Conservation (phyloP, 2,888 invertebrate species). For the Lysandra coridon region DNA sequence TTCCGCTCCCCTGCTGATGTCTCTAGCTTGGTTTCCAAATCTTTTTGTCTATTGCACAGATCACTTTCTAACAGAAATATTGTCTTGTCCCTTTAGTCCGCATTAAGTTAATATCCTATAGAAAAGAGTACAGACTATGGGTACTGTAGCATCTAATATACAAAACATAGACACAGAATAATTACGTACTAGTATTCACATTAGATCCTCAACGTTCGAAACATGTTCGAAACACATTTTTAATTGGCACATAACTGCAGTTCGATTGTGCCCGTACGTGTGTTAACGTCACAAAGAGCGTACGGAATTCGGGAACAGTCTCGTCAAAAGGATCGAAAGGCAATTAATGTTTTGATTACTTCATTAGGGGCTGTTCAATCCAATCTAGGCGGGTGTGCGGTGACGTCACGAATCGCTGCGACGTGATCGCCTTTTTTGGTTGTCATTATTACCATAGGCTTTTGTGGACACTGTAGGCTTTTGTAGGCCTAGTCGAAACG, state of each 20-base stretch:
- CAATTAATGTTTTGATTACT: constrained; percentile 21
- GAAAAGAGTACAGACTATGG: too few relatives aligned
- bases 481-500: too few relatives aligned
- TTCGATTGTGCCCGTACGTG: constrained; percentile 9
- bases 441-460: too few relatives aligned
- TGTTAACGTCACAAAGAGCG: constrained; percentile 18
- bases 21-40: too few relatives aligned
- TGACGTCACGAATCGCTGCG: constrained; percentile 11
- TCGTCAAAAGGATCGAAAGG: constrained; percentile 25
- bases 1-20: too few relatives aligned
- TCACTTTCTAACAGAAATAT: too few relatives aligned
- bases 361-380: constrained; percentile 18
- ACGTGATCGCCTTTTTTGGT: not conserved
- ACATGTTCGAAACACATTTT: constrained; percentile 1
- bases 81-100: too few relatives aligned
- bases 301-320: constrained; percentile 17
- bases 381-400: not conserved
- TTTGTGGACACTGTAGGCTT: too few relatives aligned
- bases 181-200: not conserved
- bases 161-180: not conserved
- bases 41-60: too few relatives aligned
- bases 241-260: not conserved
- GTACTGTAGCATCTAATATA: too few relatives aligned
- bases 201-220: not conserved
- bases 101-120: too few relatives aligned